Evolutionary conservation across 2,888 invertebrate species (phyloP).

Genomic region (Darwinula stevensoni): DNA sequence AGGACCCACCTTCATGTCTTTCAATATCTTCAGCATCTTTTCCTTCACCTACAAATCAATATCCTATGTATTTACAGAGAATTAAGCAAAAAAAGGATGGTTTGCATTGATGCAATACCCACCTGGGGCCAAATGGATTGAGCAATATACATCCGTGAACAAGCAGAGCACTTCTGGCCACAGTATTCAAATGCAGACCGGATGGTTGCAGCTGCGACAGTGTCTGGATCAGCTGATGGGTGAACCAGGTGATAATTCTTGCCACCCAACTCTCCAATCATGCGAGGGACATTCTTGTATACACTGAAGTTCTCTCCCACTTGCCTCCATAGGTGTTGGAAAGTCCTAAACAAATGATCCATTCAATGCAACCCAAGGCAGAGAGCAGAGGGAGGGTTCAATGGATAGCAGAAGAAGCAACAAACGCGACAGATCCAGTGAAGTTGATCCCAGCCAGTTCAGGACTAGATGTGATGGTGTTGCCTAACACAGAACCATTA

Average conservation of each 20-base stretch:
- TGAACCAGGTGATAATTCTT: constrained; percentile 98
- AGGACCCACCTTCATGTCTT: constrained; percentile 57
- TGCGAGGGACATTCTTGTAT: constrained; percentile 66
- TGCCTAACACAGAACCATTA: constrained; percentile 83
- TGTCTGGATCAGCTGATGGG: constrained; percentile 48
- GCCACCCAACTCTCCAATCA: constrained; percentile 91
- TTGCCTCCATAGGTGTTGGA: constrained; percentile 68
- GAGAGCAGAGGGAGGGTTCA: too few species aligned
- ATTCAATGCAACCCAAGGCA: too few species aligned
- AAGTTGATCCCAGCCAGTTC: constrained; percentile 83
- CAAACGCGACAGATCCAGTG: constrained; percentile 88
- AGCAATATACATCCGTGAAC: constrained; percentile 86
- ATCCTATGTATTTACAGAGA: too few species aligned
- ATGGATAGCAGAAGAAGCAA: too few species aligned
- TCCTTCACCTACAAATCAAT: too few species aligned
- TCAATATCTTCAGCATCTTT: constrained; percentile 33
- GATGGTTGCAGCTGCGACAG: constrained; percentile 48
- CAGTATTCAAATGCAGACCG: constrained; percentile 72
- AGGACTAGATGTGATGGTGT: constrained; percentile 52
- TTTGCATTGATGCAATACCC: too few species aligned
- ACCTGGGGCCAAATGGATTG: constrained; percentile 52
- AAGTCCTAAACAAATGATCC: constrained; percentile 43
- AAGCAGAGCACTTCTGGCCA: constrained; percentile 96
- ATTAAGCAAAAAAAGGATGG: too few species aligned
- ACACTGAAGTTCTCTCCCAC: constrained; percentile 57